Percentiles rank a stretch among this genome's conserved stretches.
phyloP scores from a whole-genome alignment of 2,797 vertebrate species.

The Anomalospiza imberbis region DNA sequence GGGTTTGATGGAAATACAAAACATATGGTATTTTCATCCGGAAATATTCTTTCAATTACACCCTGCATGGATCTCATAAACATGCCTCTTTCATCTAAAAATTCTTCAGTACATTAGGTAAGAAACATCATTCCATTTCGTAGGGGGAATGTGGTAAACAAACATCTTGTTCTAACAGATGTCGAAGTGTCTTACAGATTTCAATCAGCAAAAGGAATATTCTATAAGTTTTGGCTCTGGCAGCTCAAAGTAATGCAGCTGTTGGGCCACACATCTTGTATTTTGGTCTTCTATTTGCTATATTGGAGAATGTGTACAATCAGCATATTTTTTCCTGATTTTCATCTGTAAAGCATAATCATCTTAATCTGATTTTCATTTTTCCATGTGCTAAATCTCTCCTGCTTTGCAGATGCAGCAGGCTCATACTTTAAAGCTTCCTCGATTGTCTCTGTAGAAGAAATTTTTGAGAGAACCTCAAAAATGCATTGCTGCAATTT shows the following conservation, averaged over 20 bases:
- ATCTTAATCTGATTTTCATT: not conserved
- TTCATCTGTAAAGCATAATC: not conserved
- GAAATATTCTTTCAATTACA: slow-evolving; percentile 71
- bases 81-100: slow-evolving; percentile 65
- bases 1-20: slow-evolving; percentile 63
- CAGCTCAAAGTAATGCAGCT: slow-evolving; percentile 3
- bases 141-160: slow-evolving; percentile 45
- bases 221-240: not conserved
- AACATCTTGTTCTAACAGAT: slow-evolving; percentile 58
- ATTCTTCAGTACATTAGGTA: slow-evolving; percentile 60
- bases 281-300: not conserved
- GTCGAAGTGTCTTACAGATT: slow-evolving; percentile 31
- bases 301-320: not conserved
- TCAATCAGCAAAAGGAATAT: slow-evolving; percentile 21
- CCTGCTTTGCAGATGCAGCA: not conserved
- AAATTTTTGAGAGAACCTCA: not conserved
- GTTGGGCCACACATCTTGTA: slow-evolving; percentile 30
- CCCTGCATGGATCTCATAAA: slow-evolving; percentile 40
- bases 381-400: not conserved
- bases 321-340: not conserved
- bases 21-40: slow-evolving; percentile 61
- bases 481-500: not conserved
- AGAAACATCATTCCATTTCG: slow-evolving; percentile 20
- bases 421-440: not conserved
- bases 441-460: not conserved